Base-by-base conservation (phyloP, 2,888 invertebrate genomes). In the Strigamia crassipes region DNA sequence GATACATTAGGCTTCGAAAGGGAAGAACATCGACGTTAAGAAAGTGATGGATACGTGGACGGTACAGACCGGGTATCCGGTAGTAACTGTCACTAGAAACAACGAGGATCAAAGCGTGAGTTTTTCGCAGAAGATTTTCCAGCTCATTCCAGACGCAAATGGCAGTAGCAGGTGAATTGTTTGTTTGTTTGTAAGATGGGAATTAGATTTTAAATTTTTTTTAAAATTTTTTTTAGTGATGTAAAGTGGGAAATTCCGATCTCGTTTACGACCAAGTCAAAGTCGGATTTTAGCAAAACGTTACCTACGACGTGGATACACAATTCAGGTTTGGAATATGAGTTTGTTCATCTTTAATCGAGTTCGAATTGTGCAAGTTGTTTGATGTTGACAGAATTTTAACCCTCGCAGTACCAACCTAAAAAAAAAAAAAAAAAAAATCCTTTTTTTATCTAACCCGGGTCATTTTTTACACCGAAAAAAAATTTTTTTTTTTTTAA, bases 11-110 rank as follows among this genome's bases (percentile, higher is more conserved):
- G 83, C 84, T 84, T 81, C 84, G 38, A 80, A 27, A 27, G 3
- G 80, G 13, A 79, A 81, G 9, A 77, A 56, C 0, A 80, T 87
- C 34, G 85, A 87, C 80, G 85, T 88, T 9, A 84, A 85, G 12
- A 84, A 86, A 66, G 92, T 96, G 46, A 94, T 94, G 1, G 91
- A 91, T 51, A 92, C 93, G 15, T 96, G 96, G 96, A 93, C 94
- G 21, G 91, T 92, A 15, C 93, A 94, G 86, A 93, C 94, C 85
- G 90, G 95, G 42, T 89, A 94, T 61, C 96, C 95, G 0, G 90
- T 94, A 1, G 89, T 95, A 42, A 92, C 91, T 66, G 92, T 93
- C 10, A 84, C 73, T 6, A 89, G 89, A 84, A 90, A 94, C 86
- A 94, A 94, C 86, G 88, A 90, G 0, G 90, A 89, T 61, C 91